Evolutionary conservation across 1,140 invertebrate genomes (phyloP).

Genomic region (Cotesia glomerata): DNA sequence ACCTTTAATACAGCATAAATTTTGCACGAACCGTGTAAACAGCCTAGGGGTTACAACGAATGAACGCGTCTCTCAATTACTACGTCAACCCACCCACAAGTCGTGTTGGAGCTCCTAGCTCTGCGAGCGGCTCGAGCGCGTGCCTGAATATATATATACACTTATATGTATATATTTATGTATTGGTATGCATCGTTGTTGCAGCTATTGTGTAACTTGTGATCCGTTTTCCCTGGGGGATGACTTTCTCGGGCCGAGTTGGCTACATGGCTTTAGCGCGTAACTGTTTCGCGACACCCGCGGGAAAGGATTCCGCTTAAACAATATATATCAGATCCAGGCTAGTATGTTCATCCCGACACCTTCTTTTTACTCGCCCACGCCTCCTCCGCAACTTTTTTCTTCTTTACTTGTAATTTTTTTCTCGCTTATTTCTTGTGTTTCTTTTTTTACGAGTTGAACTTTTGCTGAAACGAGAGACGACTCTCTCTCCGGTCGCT

Average conservation of each 20-base stretch:
- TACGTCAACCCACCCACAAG: not conserved
- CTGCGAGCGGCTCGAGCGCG: not conserved
- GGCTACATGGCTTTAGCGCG: not conserved
- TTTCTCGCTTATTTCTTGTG: not conserved
- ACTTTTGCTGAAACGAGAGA: not conserved
- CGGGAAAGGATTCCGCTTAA: conserved; percentile 15
- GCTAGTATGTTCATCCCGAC: too few relatives aligned
- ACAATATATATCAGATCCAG: not conserved
- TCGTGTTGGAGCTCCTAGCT: not conserved
- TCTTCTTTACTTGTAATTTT: not conserved
- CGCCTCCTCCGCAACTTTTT: not conserved
- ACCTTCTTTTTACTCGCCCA: not conserved
- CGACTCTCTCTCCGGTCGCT: not conserved
- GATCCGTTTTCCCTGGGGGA: conserved; percentile 4
- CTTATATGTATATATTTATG: not conserved
- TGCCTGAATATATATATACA: not conserved
- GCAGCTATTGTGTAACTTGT: conserved; percentile 14
- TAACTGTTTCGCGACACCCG: conserved; percentile 13
- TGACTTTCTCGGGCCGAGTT: not conserved
- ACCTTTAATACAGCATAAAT: conserved; percentile 20
- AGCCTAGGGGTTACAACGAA: conserved; percentile 16
- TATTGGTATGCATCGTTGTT: conserved; percentile 18
- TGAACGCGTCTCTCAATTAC: not conserved
- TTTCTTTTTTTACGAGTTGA: not conserved
- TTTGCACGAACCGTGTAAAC: conserved; percentile 15